A percentile compares a stretch with the other conserved stretches of the same genome.
Evolutionary conservation across 2,888 invertebrate genomes (phyloP).

Genomic region (Siphonodentalium dalli): DNA sequence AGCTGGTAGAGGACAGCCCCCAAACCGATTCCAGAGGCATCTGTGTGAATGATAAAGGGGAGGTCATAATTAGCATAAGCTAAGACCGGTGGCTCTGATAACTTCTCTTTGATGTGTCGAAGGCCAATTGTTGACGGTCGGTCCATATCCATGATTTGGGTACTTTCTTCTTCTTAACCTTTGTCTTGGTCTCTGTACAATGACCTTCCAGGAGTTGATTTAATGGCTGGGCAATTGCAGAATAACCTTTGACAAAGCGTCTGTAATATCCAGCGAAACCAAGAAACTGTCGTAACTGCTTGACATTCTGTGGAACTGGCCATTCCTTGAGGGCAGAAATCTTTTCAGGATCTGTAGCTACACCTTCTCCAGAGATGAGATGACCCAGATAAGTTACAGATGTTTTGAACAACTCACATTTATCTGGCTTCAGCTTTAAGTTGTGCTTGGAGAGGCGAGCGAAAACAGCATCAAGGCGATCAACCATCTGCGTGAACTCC

Average conservation of each 20-base stretch:
- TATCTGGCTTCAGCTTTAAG: conserved; percentile 6
- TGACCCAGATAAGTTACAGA: conserved; percentile 1
- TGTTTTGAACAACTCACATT: conserved; percentile 7
- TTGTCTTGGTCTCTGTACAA: too few relatives aligned
- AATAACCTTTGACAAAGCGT: conserved; percentile 6
- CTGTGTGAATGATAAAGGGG: too few relatives aligned
- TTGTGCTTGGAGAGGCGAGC: background rate
- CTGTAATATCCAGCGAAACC: conserved; percentile 8
- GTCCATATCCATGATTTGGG: too few relatives aligned
- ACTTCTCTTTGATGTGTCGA: too few relatives aligned
- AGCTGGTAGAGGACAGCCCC: too few relatives aligned
- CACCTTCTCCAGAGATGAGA: background rate
- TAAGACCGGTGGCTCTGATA: too few relatives aligned
- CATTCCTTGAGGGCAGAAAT: background rate
- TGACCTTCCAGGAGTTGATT: too few relatives aligned
- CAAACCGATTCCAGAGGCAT: too few relatives aligned
- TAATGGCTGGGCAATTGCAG: too few relatives aligned
- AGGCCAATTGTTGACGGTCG: too few relatives aligned
- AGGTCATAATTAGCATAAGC: too few relatives aligned
- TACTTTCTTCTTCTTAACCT: too few relatives aligned
- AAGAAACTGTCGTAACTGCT: background rate
- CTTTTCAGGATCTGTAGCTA: conserved; percentile 2
- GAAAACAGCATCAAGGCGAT: background rate
- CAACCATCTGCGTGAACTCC: background rate
- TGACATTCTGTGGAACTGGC: background rate